These are phyloP conservation scores for Aleiodes leptofemur DNA, from an alignment of 2,888 invertebrate species.

Conservation along the genomic window DNA sequence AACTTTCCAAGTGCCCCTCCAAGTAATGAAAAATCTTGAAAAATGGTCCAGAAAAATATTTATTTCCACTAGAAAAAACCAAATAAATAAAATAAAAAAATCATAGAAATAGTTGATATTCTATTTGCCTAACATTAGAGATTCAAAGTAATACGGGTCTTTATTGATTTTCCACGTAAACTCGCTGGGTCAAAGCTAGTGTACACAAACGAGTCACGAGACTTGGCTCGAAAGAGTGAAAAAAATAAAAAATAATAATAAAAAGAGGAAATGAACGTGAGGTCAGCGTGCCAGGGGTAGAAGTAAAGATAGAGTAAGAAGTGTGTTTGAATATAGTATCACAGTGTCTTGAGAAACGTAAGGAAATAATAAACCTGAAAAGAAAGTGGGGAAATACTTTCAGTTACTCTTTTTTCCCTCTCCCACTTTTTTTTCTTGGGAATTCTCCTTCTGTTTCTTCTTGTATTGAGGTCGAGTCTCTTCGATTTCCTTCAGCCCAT, in stretches of 20 bases:
- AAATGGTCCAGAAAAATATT: not conserved
- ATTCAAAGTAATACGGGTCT: slow-evolving; percentile 46
- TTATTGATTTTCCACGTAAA: slow-evolving; percentile 52
- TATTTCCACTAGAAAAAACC: not conserved
- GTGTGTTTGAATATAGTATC: slow-evolving; percentile 17
- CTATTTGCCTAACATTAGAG: slow-evolving; percentile 19
- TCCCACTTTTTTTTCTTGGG: not conserved
- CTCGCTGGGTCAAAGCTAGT: slow-evolving; percentile 52
- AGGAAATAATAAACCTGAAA: slow-evolving; percentile 21
- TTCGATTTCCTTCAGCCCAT: no score
- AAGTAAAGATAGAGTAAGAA: not conserved
- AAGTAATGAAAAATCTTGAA: no score
- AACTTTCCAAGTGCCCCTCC: no score
- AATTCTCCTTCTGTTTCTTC: slow-evolving; percentile 8
- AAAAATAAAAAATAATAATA: no score
- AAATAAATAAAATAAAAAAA: not conserved
- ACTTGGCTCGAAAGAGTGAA: slow-evolving; percentile 4
- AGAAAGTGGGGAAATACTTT: slow-evolving; percentile 11
- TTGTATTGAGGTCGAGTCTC: slow-evolving; percentile 15
- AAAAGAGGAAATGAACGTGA: slow-evolving; percentile 25
- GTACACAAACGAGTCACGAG: slow-evolving; percentile 36
- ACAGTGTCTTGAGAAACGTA: not conserved
- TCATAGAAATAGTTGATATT: slow-evolving; percentile 11
- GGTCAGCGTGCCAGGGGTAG: slow-evolving; percentile 41
- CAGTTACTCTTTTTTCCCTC: not conserved